Evolutionary conservation across 1,140 invertebrate genomes (phyloP).

Genomic region (Atta colombica): DNA sequence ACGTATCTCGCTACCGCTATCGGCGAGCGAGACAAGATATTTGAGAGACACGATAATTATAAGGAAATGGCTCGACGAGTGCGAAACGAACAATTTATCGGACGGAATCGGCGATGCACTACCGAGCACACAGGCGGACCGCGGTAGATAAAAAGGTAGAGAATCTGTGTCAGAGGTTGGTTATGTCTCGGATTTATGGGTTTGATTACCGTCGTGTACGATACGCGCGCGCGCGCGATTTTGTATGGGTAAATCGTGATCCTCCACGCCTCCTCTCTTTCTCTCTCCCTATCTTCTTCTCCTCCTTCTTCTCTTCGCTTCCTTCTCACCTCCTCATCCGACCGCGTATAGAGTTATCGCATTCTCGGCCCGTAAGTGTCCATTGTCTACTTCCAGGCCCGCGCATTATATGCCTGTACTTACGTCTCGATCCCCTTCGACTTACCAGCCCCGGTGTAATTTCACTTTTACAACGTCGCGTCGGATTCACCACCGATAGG

Average conservation of each 20-base stretch:
- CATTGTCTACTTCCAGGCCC: constrained; percentile 78
- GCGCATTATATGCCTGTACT: constrained; percentile 69
- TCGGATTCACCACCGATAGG: constrained; percentile 52
- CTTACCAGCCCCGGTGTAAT: constrained; percentile 65
- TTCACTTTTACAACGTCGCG: constrained; percentile 73
- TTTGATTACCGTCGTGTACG: constrained; percentile 78
- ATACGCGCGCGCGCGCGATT: constrained; percentile 76
- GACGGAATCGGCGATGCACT: constrained; percentile 61
- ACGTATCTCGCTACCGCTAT: constrained; percentile 49
- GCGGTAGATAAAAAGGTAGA: constrained; percentile 62
- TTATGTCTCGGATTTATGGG: constrained; percentile 80
- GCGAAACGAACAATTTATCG: constrained; percentile 70
- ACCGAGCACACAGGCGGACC: constrained; percentile 40
- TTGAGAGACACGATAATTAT: constrained; percentile 69
- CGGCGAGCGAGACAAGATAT: constrained; percentile 37
- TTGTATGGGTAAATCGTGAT: constrained; percentile 83
- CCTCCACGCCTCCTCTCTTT: constrained; percentile 79
- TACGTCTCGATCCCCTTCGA: constrained; percentile 42
- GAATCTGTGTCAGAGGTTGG: constrained; percentile 81
- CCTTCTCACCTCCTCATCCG: constrained; percentile 60
- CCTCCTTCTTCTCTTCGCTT: constrained; percentile 18
- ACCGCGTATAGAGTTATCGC: constrained; percentile 82
- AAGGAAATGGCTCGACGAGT: constrained; percentile 71
- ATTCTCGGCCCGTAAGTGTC: constrained; percentile 78
- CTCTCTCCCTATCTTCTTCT: background rate